Base-by-base conservation (phyloP, 2,113 vertebrate species). In the Platichthys stellatus region DNA sequence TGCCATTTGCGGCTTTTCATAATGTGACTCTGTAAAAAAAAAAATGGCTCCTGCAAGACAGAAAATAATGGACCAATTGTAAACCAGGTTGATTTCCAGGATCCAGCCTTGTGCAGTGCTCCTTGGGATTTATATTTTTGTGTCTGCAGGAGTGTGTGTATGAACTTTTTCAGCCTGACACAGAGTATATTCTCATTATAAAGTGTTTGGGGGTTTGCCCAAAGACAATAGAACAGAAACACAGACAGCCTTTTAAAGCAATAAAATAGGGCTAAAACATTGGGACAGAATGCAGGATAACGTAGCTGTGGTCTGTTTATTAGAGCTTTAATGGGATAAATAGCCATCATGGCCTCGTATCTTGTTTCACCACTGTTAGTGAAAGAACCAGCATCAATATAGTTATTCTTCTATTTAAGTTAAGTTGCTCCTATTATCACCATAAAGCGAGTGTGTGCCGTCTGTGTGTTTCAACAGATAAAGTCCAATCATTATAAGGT, bases 401-500 rank as follows among this genome's bases (percentile, higher is more conserved):
- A 69, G 20, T 51, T 83, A 31, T 58, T 63, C 47, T 57, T 43
- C 64, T 12, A 3, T 78, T 72, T 70, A 69, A 86, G 62, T 66
- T 49, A 78, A 57, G 74, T 43, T 63, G 66, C 64, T 31, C 26
- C 5, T 21, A 72, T 67, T 59, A 31, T 76, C 69, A 45, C 60
- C 76, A 80, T 80, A 60, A 90, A 80, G 73, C 62, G 66, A 47
- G 21, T 58, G 78, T 56, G 65, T 62, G 69, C 38, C 69, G 70
- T 79, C 63, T 80, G 69, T 73, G 75, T 76, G 83, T 66, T 74
- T 80, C 66, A 56, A 54, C 59, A 86, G 84, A 90, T 90, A 85
- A 88, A 76, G 72, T 59, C 76, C 86, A 75, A 86, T 86, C 88
- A 88, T 79, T 90, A 71, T 80, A 81, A 83, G 89, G 84, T 86